Evolutionary conservation across 2,797 vertebrate genomes (phyloP).

Genomic region (Semaprochilodus insignis): DNA sequence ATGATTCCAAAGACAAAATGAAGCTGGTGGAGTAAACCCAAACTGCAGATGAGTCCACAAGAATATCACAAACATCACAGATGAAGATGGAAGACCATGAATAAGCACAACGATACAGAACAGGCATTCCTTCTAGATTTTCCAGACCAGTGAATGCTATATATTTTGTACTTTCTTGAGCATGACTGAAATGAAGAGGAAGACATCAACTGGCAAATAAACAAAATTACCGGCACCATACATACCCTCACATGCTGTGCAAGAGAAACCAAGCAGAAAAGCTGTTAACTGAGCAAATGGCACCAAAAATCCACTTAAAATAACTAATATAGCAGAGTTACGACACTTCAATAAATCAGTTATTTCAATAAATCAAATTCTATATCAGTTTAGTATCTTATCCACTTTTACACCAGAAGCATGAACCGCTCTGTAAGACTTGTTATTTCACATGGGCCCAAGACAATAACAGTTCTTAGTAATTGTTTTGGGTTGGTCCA

Average conservation of each 20-base stretch:
- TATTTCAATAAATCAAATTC: too few species aligned
- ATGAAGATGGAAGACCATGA: slow-evolving; percentile 44
- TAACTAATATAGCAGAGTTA: too few species aligned
- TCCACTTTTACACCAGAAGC: too few species aligned
- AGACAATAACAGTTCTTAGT: too few species aligned
- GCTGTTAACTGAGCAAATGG: slow-evolving; percentile 47
- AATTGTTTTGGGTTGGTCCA: too few species aligned
- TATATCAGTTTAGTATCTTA: too few species aligned
- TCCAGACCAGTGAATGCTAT: neutral
- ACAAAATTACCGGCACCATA: slow-evolving; percentile 64
- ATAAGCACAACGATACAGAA: neutral
- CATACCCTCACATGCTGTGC: slow-evolving; percentile 84
- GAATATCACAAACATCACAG: slow-evolving; percentile 31
- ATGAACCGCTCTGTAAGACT: too few species aligned
- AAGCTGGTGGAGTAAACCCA: neutral
- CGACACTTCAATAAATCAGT: too few species aligned
- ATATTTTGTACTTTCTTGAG: neutral
- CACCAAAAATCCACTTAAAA: neutral
- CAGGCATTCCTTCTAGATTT: neutral
- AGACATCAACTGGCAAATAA: neutral
- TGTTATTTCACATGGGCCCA: too few species aligned
- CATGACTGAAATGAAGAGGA: slow-evolving; percentile 1
- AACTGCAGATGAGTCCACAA: slow-evolving; percentile 20
- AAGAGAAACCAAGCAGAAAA: slow-evolving; percentile 72
- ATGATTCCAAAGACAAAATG: slow-evolving; percentile 13